Base-by-base conservation (phyloP, 2,888 invertebrate genomes). In the Ariolimax columbianus region DNA sequence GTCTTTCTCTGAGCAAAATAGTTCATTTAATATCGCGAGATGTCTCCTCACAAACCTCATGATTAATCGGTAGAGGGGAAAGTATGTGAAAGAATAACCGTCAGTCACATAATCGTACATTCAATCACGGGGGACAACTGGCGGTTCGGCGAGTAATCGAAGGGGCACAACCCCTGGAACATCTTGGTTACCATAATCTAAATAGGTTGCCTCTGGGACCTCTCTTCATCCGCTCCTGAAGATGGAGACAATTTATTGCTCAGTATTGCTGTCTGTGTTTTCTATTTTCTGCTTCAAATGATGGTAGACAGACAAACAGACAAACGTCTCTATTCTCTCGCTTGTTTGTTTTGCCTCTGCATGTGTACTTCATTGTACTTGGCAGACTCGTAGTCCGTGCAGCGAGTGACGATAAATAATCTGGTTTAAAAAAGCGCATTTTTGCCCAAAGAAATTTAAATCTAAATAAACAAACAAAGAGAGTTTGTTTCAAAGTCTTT, bases 161-260 rank as follows among this genome's bases (percentile, higher is more conserved):
- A 43, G 43, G 73, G 73, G n/a, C 30, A 14, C 30, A 73, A 43
- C 73, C 43, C 43, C 30, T 43, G 43, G 3, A 30, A 73, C n/a
- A 73, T 73, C 43, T 73, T 73, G 73, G n/a, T 73, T 73, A n/a
- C n/a, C 73, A 23, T 73, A 73, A 73, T 43, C 38, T 73, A 73
- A 73, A 73, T 73, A 43, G 47, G 4, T 43, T n/a, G n/a, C 73
- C 73, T 47, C 43, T 73, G 73, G 73, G 73, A 40, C 14, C 73
- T 7, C 38, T 43, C 43, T 73, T 43, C n/a, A 73, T n/a, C 14
- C 14, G 26, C 14, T n/a, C 43, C 3, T n/a, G 11, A 43, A 73
- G 43, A 14, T 73, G 73, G 47, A n/a, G 72, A 9, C 30, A 70
- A 73, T 43, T 73, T 73, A 43, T 43, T 26, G n/a, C 43, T 73